phyloP scores from a whole-genome alignment of 2,113 vertebrate species.

The Periophthalmodon schlosseri region DNA sequence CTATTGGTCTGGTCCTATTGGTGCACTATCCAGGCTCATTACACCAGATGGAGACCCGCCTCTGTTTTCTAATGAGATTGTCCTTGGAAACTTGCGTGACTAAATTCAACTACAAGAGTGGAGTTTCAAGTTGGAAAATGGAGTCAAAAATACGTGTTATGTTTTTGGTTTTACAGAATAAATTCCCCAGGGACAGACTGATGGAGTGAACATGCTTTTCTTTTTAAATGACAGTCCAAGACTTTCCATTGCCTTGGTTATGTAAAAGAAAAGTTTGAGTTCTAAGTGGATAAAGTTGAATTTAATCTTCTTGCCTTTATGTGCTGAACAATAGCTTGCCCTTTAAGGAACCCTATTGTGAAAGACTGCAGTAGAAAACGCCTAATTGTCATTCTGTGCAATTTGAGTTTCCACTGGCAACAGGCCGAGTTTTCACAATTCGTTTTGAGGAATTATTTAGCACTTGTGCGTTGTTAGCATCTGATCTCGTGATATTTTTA shows the following conservation, averaged over 20 bases:
- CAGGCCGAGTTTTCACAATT: slow-evolving; percentile 43
- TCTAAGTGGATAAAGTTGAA: slow-evolving; percentile 26
- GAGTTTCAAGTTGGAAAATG: background rate
- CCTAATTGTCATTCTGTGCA: slow-evolving; percentile 23
- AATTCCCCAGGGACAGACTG: slow-evolving; percentile 19
- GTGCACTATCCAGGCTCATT: slow-evolving; percentile 58
- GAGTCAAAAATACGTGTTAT: background rate
- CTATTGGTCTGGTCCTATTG: slow-evolving; percentile 26
- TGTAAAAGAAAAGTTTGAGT: slow-evolving; percentile 16
- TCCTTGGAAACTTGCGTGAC: slow-evolving; percentile 47
- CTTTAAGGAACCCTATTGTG: slow-evolving; percentile 44
- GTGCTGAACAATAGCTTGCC: slow-evolving; percentile 16
- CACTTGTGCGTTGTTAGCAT: slow-evolving; percentile 18
- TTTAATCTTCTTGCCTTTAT: slow-evolving; percentile 38
- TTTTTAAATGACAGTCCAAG: slow-evolving; percentile 10
- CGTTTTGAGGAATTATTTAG: slow-evolving; percentile 29
- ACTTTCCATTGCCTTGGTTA: slow-evolving; percentile 10
- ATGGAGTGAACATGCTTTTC: slow-evolving; percentile 7
- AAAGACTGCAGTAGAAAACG: slow-evolving; percentile 8
- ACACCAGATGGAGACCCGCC: slow-evolving; percentile 54
- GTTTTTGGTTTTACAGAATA: slow-evolving; percentile 19
- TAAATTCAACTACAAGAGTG: slow-evolving; percentile 37
- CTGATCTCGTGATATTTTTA: slow-evolving; percentile 42
- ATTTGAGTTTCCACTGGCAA: slow-evolving; percentile 56
- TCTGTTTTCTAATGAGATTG: slow-evolving; percentile 51